Evolutionary conservation across 2,797 vertebrate genomes (phyloP).

Genomic region (Odontamblyopus rebecca): DNA sequence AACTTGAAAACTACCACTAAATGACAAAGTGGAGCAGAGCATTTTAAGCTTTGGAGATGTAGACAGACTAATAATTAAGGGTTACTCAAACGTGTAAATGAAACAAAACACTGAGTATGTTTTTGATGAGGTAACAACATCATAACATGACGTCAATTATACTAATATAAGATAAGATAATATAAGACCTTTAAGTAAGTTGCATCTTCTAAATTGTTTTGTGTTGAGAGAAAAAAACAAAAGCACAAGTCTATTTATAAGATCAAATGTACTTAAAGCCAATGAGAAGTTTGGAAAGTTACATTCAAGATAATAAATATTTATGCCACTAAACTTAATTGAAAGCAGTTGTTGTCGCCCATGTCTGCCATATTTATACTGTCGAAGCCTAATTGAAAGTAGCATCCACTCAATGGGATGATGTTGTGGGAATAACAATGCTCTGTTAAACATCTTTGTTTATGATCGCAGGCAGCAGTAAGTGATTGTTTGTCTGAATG

Average conservation of each 20-base stretch:
- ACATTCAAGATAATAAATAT: background rate
- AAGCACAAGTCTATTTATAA: background rate
- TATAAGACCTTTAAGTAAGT: too few relatives aligned
- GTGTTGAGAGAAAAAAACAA: background rate
- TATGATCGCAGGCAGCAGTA: background rate
- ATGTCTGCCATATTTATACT: background rate
- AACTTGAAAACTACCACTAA: too few relatives aligned
- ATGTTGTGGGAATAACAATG: background rate
- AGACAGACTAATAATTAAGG: too few relatives aligned
- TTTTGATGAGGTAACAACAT: too few relatives aligned
- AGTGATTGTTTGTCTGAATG: background rate
- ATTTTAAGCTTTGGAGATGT: too few relatives aligned
- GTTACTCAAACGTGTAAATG: too few relatives aligned
- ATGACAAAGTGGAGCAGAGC: too few relatives aligned
- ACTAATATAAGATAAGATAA: too few relatives aligned
- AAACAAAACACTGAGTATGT: too few relatives aligned
- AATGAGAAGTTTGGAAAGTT: background rate
- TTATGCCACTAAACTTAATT: constrained; percentile 3
- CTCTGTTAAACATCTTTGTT: background rate
- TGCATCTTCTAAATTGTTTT: background rate
- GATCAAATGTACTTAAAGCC: background rate
- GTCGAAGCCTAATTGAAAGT: background rate
- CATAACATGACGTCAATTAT: too few relatives aligned
- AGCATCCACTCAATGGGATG: background rate
- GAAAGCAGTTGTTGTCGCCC: background rate